Evolutionary conservation across 53 echinoderm and acorn worm species (phyloP).

Genomic region (Holothuria scabra): DNA sequence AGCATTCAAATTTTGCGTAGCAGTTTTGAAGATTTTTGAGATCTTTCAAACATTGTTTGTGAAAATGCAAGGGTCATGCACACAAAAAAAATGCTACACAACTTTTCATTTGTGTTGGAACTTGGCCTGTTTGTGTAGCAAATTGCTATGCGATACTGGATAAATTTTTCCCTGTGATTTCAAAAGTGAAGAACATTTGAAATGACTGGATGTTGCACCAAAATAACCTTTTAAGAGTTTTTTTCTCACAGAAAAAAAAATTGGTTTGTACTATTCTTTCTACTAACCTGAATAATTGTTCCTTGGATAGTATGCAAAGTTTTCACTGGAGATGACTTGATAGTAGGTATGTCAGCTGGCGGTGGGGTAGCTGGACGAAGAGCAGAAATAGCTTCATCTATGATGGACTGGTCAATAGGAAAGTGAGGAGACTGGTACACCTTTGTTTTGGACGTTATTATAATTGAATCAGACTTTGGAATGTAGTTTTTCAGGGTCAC

Average conservation of each 20-base stretch:
- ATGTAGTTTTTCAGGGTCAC: conserved; percentile 15
- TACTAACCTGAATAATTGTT: background rate
- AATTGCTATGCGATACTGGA: too few species aligned
- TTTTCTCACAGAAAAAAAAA: background rate
- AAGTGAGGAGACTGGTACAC: background rate
- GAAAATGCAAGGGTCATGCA: too few species aligned
- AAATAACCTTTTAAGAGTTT: background rate
- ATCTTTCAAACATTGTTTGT: too few species aligned
- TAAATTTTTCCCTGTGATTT: too few species aligned
- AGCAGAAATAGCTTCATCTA: conserved; percentile 1
- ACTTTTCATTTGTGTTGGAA: too few species aligned
- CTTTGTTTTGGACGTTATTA: conserved; percentile 7
- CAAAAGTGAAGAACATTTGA: too few species aligned
- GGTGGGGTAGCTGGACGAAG: conserved; percentile 24
- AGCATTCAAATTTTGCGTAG: too few species aligned
- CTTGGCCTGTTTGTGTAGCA: too few species aligned
- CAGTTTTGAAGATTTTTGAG: too few species aligned
- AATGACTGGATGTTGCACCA: too few species aligned
- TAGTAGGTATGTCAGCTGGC: conserved; percentile 1
- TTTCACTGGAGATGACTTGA: conserved; percentile 29
- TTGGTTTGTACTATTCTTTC: background rate
- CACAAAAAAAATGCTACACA: too few species aligned
- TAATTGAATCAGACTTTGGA: conserved; percentile 1
- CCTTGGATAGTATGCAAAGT: conserved; percentile 20
- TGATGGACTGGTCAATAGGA: conserved; percentile 1